Percentiles rank a stretch among this genome's conserved stretches.
phyloP scores from a whole-genome alignment of 2,888 invertebrate species.

The Thalpophila matura region DNA sequence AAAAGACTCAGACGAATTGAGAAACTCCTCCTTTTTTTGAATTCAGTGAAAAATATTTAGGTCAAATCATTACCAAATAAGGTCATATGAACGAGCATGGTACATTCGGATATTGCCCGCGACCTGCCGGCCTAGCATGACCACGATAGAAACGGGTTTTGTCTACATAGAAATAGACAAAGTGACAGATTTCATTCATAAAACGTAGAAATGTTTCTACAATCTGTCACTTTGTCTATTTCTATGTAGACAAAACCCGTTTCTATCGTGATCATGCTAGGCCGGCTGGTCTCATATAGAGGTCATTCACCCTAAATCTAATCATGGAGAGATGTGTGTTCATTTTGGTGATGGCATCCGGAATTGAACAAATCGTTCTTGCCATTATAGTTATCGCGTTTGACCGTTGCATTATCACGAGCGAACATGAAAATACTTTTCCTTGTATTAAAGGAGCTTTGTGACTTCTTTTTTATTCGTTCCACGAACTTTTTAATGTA shows the following conservation, averaged over 20 bases:
- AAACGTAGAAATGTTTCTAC: too few species aligned
- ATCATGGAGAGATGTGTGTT: constrained; percentile 35
- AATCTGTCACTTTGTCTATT: too few species aligned
- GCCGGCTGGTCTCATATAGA: constrained; percentile 13
- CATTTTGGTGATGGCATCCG: not conserved
- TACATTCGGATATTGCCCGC: not conserved
- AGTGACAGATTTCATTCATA: too few species aligned
- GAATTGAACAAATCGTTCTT: not conserved
- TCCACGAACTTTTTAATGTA: too few species aligned
- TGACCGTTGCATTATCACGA: not conserved
- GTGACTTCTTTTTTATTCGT: too few species aligned
- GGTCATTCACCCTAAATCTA: constrained; percentile 32
- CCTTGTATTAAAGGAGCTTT: too few species aligned
- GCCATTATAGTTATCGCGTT: constrained; percentile 4
- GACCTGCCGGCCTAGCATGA: too few species aligned
- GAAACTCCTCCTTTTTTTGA: not conserved
- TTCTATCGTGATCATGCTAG: too few species aligned
- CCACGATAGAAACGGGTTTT: too few species aligned
- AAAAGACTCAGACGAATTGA: not conserved
- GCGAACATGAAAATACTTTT: not conserved
- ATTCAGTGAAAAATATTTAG: constrained; percentile 7
- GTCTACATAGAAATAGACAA: too few species aligned
- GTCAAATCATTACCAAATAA: constrained; percentile 14
- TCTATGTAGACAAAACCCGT: too few species aligned
- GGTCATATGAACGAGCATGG: not conserved